Percentiles rank a stretch among this genome's conserved stretches.
These are phyloP conservation scores for Aplocera efformata DNA, from an alignment of 2,888 invertebrate genomes.

Conservation along the genomic window DNA sequence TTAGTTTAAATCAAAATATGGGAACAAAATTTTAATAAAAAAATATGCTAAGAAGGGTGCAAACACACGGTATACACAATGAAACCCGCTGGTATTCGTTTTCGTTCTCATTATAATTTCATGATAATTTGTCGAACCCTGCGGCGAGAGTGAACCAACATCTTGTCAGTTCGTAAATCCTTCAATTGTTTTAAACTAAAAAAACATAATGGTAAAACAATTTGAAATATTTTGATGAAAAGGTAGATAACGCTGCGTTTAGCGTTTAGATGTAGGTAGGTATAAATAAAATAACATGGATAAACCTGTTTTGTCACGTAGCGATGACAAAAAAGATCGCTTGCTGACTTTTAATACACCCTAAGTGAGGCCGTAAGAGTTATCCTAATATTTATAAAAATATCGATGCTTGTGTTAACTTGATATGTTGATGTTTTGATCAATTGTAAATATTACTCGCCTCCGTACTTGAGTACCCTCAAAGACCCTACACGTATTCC, in stretches of 20 bases:
- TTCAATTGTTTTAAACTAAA: conserved; percentile 37
- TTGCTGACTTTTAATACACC: neutral
- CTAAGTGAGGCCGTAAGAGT: too few relatives aligned
- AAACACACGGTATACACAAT: too few relatives aligned
- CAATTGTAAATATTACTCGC: too few relatives aligned
- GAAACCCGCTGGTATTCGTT: too few relatives aligned
- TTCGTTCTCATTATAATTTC: conserved; percentile 37
- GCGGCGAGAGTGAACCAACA: conserved; percentile 42
- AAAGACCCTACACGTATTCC: too few relatives aligned
- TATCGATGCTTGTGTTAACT: too few relatives aligned
- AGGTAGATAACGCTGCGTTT: conserved; percentile 54
- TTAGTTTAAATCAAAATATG: too few relatives aligned
- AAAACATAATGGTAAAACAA: conserved; percentile 50
- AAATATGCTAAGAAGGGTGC: too few relatives aligned
- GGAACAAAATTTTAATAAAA: too few relatives aligned
- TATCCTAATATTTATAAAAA: too few relatives aligned
- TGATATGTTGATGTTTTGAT: too few relatives aligned
- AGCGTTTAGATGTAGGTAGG: conserved; percentile 46
- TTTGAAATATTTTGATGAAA: conserved; percentile 62
- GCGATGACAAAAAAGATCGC: conserved; percentile 37
- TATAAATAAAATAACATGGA: conserved; percentile 47
- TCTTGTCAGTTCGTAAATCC: conserved; percentile 60
- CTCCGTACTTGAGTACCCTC: too few relatives aligned
- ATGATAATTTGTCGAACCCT: conserved; percentile 50
- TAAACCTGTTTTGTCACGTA: conserved; percentile 57